Evolutionary conservation across 92 coral and sea anemone species (phyloP).

Genomic region (Siderastrea radians): DNA sequence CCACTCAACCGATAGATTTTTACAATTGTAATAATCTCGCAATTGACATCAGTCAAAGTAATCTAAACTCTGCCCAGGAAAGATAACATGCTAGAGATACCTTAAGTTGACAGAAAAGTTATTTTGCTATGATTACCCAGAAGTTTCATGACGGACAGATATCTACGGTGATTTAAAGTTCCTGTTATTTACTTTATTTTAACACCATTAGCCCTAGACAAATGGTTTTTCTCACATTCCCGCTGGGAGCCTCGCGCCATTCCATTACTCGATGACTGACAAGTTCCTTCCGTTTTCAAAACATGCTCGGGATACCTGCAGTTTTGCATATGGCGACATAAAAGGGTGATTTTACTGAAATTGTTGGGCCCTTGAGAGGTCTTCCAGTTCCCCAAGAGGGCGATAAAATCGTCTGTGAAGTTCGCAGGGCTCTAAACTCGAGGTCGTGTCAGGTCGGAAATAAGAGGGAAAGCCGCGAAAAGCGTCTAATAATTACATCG

Average conservation of each 20-base stretch:
- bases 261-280: conserved; percentile 36
- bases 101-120: not conserved
- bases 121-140: conserved; percentile 20
- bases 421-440: not conserved
- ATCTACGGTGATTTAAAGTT: conserved; percentile 14
- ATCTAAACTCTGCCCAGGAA: too few relatives aligned
- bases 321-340: conserved; percentile 21
- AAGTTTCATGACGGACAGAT: conserved; percentile 11
- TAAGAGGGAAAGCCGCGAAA: conserved; percentile 18
- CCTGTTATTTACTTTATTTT: not conserved
- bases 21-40: too few relatives aligned
- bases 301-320: conserved; percentile 22
- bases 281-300: conserved; percentile 14
- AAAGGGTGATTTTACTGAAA: conserved; percentile 2
- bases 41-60: too few relatives aligned
- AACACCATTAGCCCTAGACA: conserved; percentile 22
- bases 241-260: conserved; percentile 27
- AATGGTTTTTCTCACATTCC: conserved; percentile 12
- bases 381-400: not conserved
- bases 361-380: not conserved
- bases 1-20: too few relatives aligned
- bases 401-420: not conserved
- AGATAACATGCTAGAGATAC: too few relatives aligned
- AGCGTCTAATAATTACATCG: conserved; percentile 33
- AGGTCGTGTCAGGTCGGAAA: not conserved